These are phyloP conservation scores for Oryzias celebensis DNA, from an alignment of 2,113 vertebrate species.

Conservation along the genomic window DNA sequence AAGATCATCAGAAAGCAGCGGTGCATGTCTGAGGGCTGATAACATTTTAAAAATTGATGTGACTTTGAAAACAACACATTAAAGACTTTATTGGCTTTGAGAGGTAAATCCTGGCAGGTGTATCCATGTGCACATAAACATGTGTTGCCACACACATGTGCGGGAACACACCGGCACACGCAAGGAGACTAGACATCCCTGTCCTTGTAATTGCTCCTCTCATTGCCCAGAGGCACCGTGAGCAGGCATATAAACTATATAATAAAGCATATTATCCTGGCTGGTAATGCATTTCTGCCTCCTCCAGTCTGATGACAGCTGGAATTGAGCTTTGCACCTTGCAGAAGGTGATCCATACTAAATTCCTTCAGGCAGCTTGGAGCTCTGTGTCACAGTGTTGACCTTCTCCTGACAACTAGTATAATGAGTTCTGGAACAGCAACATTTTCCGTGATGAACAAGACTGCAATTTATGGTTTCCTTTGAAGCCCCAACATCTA, in stretches of 20 bases:
- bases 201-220: slow-evolving; percentile 78
- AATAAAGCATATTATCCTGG: slow-evolving; percentile 77
- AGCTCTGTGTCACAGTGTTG: slow-evolving; percentile 59
- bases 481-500: slow-evolving; percentile 40
- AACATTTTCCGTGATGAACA: slow-evolving; percentile 59
- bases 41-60: slow-evolving; percentile 75
- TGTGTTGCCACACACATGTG: slow-evolving; percentile 8
- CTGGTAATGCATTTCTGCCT: slow-evolving; percentile 75
- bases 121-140: slow-evolving; percentile 16
- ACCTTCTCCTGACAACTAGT: slow-evolving; percentile 72
- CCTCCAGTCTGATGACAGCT: slow-evolving; percentile 75
- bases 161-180: slow-evolving; percentile 14
- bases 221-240: slow-evolving; percentile 69
- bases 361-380: slow-evolving; percentile 67
- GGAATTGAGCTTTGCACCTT: slow-evolving; percentile 66
- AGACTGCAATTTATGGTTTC: slow-evolving; percentile 34
- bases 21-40: slow-evolving; percentile 63
- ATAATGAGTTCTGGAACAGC: slow-evolving; percentile 72
- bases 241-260: slow-evolving; percentile 68
- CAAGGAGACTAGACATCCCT: slow-evolving; percentile 36
- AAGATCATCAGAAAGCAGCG: slow-evolving; percentile 55
- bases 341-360: slow-evolving; percentile 69
- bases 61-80: slow-evolving; percentile 70
- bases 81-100: slow-evolving; percentile 64
- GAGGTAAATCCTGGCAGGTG: slow-evolving; percentile 68